These are phyloP conservation scores for Thymelicus acteon DNA, from an alignment of 2,888 invertebrate genomes.

Conservation along the genomic window DNA sequence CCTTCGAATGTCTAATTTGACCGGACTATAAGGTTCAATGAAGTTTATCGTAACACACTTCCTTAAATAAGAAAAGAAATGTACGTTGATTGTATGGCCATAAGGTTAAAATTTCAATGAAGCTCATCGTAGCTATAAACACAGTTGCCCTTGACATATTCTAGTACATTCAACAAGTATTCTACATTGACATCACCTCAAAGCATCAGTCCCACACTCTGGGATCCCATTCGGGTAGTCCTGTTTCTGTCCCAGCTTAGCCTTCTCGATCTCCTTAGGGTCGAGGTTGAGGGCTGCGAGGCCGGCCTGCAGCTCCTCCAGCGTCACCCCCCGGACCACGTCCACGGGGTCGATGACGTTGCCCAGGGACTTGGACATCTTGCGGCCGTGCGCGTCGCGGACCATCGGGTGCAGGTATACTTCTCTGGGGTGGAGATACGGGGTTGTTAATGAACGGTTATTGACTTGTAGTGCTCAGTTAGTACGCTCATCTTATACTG, in stretches of 20 bases:
- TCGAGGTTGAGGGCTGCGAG: slow-evolving; percentile 93
- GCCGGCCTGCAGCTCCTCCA: slow-evolving; percentile 91
- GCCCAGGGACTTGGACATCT: slow-evolving; percentile 99
- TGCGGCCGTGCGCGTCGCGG: slow-evolving; percentile 98
- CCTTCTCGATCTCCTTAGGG: slow-evolving; percentile 91
- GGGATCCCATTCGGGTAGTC: slow-evolving; percentile 97
- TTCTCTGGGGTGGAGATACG: slow-evolving; percentile 79
- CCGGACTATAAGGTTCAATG: no score
- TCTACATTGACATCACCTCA: slow-evolving; percentile 86
- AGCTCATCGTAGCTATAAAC: no score
- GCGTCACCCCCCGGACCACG: slow-evolving; percentile 94
- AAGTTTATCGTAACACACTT: no score
- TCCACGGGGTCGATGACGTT: slow-evolving; percentile 99
- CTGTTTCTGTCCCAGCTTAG: slow-evolving; percentile 89
- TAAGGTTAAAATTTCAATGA: no score
- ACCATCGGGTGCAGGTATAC: slow-evolving; percentile 98
- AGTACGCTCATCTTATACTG: no score
- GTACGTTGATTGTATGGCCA: no score
- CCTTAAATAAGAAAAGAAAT: no score
- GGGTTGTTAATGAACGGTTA: no score
- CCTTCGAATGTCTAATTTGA: no score
- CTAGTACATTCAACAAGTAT: no score
- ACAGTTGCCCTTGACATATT: no score
- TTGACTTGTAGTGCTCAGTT: no score
- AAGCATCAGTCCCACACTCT: slow-evolving; percentile 97